Evolutionary conservation across 2,113 vertebrate genomes (phyloP).

Genomic region (Solea solea): DNA sequence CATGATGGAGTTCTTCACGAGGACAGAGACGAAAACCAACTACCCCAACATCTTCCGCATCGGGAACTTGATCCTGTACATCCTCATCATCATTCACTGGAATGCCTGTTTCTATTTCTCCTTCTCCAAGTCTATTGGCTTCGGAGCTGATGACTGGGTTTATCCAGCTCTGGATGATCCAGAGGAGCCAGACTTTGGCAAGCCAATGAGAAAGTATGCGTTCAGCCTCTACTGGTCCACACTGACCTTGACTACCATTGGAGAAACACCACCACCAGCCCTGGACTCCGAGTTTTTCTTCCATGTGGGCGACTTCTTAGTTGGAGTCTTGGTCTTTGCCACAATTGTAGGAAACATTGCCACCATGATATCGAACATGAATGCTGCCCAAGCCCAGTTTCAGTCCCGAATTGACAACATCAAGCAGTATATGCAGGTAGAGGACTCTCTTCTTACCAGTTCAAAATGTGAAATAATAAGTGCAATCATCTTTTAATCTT

Average conservation of each 20-base stretch:
- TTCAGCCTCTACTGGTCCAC: conserved; percentile 99
- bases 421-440: conserved; percentile 97
- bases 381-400: conserved; percentile 94
- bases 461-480: not conserved
- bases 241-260: conserved; percentile 94
- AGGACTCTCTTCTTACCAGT: conserved; percentile 50
- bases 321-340: conserved; percentile 96
- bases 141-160: conserved; percentile 82
- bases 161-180: conserved; percentile 79
- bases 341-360: conserved; percentile 98
- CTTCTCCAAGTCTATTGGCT: conserved; percentile 93
- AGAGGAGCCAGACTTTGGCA: conserved; percentile 86
- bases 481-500: not conserved
- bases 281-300: conserved; percentile 94
- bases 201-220: conserved; percentile 90
- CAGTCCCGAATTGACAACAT: conserved; percentile 94
- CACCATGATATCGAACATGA: conserved; percentile 99
- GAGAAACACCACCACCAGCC: conserved; percentile 94
- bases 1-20: conserved; percentile 96
- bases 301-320: conserved; percentile 92
- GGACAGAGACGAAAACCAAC: conserved; percentile 95
- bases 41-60: conserved; percentile 98
- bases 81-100: conserved; percentile 98
- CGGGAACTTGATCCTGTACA: conserved; percentile 96
- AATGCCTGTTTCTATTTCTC: conserved; percentile 97